phyloP scores from a whole-genome alignment of 2,113 vertebrate species.

The Gulo gulo region DNA sequence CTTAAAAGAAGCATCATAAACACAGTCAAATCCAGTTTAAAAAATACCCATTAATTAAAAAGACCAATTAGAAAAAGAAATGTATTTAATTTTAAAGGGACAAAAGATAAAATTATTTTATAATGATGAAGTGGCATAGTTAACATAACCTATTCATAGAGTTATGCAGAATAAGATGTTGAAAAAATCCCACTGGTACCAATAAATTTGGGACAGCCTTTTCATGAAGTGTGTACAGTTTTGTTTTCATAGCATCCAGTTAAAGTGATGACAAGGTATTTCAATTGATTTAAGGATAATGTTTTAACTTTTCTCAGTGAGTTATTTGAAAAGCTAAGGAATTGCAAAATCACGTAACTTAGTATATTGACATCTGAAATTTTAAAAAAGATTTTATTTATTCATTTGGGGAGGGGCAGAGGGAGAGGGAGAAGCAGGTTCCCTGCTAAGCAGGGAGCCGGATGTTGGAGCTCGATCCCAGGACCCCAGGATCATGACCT shows the following conservation, averaged over 20 bases:
- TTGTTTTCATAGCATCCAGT: not conserved
- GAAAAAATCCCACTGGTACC: not conserved
- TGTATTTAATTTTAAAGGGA: not conserved
- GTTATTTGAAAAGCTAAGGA: not conserved
- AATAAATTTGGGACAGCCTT: not conserved
- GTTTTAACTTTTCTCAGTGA: not conserved
- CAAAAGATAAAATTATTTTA: not conserved
- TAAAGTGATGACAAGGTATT: not conserved
- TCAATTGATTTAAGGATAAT: conserved; percentile 2
- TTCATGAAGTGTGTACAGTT: not conserved
- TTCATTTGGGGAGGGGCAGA: not conserved
- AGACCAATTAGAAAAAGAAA: not conserved
- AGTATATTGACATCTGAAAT: not conserved
- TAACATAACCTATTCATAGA: not conserved
- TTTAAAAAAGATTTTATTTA: not conserved
- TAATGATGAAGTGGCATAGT: not conserved
- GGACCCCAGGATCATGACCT: not conserved
- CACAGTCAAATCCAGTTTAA: not conserved
- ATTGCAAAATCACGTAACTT: not conserved
- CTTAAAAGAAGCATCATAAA: conserved; percentile 2
- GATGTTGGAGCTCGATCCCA: not conserved
- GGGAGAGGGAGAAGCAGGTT: not conserved
- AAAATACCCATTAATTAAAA: conserved; percentile 11
- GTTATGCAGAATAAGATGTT: not conserved
- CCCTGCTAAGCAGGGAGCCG: not conserved